phyloP scores from a whole-genome alignment of 1,140 invertebrate genomes.

The Eurosta solidaginis region DNA sequence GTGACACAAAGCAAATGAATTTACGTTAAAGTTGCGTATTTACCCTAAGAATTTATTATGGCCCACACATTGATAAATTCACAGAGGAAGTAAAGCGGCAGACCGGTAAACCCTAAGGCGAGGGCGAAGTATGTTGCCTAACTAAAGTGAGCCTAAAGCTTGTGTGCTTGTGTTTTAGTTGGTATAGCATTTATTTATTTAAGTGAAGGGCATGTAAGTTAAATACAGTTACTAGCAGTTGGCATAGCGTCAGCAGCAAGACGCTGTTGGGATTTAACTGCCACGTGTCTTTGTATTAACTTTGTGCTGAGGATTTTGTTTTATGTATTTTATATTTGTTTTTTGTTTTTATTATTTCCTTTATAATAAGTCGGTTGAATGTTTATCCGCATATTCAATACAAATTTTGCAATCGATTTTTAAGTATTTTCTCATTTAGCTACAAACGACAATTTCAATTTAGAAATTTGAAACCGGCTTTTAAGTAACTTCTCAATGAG shows the following conservation, averaged over 20 bases:
- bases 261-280: background rate
- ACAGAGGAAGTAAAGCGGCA: background rate
- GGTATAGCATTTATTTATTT: background rate
- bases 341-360: too few relatives aligned
- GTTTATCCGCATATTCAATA: too few relatives aligned
- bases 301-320: background rate
- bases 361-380: too few relatives aligned
- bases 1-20: constrained; percentile 24
- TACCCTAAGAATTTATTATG: constrained; percentile 13
- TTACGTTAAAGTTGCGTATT: constrained; percentile 16
- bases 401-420: too few relatives aligned
- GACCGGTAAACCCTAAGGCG: background rate
- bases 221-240: too few relatives aligned
- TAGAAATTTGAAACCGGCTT: too few relatives aligned
- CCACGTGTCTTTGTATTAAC: constrained; percentile 18
- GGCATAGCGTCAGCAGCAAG: background rate
- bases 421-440: too few relatives aligned
- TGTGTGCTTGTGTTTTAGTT: too few relatives aligned
- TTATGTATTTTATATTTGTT: too few relatives aligned
- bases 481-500: too few relatives aligned
- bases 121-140: background rate
- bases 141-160: background rate
- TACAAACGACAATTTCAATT: too few relatives aligned
- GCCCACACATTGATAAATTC: background rate
- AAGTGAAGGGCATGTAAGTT: too few relatives aligned